Percentiles rank a stretch among this genome's conserved stretches.
These are phyloP conservation scores for Struthidea cinerea DNA, from an alignment of 2,113 vertebrate species.

Conservation along the genomic window DNA sequence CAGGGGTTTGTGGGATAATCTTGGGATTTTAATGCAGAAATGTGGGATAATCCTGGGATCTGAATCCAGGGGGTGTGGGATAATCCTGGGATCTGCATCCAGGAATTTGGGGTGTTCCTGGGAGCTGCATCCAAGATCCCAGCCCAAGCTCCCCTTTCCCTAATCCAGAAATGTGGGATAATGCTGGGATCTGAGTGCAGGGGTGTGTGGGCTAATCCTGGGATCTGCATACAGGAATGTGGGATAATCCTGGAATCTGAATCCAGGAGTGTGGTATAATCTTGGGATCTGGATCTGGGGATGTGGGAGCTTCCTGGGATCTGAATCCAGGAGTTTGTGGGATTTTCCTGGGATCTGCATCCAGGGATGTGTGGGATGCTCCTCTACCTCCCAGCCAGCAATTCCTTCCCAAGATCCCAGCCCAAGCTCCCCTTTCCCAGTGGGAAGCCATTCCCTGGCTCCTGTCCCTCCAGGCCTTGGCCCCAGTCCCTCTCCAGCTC, in stretches of 20 bases:
- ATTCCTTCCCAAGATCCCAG: neutral
- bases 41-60: too few species aligned
- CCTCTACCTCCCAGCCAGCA: neutral
- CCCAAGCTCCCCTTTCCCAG: neutral
- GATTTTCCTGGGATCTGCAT: neutral
- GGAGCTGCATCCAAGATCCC: too few species aligned
- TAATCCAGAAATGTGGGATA: too few species aligned
- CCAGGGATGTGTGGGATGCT: neutral
- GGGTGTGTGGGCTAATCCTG: neutral
- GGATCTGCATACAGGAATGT: too few species aligned
- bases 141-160: too few species aligned
- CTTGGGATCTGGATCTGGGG: too few species aligned
- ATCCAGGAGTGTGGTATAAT: too few species aligned
- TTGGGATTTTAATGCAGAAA: too few species aligned
- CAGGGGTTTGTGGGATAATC: neutral
- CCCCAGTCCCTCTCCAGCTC: neutral
- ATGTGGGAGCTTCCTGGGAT: neutral
- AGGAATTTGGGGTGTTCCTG: too few species aligned
- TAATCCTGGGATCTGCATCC: neutral
- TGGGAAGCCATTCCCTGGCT: neutral
- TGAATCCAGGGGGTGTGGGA: neutral
- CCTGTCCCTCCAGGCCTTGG: fast-evolving
- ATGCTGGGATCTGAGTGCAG: too few species aligned
- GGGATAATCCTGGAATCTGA: neutral
- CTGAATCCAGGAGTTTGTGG: neutral